phyloP scores from a whole-genome alignment of 2,888 invertebrate genomes.

The Ellobium chinense region DNA sequence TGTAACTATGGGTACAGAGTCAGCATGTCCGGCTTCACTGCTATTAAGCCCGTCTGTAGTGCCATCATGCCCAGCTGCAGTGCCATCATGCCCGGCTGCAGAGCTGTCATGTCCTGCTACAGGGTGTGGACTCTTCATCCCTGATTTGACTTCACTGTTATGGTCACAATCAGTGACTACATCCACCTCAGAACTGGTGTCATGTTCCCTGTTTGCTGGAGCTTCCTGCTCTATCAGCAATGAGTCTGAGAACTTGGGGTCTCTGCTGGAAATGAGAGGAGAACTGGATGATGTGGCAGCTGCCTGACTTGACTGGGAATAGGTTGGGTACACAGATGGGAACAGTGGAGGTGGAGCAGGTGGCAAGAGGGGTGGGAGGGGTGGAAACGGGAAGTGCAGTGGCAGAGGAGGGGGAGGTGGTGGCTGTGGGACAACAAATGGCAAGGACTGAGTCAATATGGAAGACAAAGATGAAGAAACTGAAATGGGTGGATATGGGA shows the following conservation, averaged over 20 bases:
- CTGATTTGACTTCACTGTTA: not conserved
- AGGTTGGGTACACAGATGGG: not conserved
- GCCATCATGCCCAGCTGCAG: too few relatives aligned
- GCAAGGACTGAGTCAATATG: constrained; percentile 4
- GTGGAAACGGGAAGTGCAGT: constrained; percentile 2
- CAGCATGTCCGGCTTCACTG: too few relatives aligned
- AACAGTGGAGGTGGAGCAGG: constrained; percentile 7
- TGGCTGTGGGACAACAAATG: constrained; percentile 6
- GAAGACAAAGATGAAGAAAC: constrained; percentile 15
- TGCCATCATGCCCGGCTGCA: too few relatives aligned
- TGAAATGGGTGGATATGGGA: constrained; percentile 17
- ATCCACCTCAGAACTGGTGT: too few relatives aligned
- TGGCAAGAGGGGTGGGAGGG: not conserved
- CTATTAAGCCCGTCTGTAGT: too few relatives aligned
- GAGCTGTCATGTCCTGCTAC: not conserved
- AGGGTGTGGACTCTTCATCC: not conserved
- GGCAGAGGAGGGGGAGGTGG: constrained; percentile 14
- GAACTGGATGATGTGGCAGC: not conserved
- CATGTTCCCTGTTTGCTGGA: too few relatives aligned
- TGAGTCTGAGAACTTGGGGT: not conserved
- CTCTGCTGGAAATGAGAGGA: not conserved
- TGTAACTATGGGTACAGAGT: too few relatives aligned
- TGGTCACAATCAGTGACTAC: too few relatives aligned
- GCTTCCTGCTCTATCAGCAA: too few relatives aligned
- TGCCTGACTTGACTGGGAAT: not conserved